These are phyloP conservation scores for Hylaeus anthracinus DNA, from an alignment of 1,140 invertebrate species.

Conservation along the genomic window DNA sequence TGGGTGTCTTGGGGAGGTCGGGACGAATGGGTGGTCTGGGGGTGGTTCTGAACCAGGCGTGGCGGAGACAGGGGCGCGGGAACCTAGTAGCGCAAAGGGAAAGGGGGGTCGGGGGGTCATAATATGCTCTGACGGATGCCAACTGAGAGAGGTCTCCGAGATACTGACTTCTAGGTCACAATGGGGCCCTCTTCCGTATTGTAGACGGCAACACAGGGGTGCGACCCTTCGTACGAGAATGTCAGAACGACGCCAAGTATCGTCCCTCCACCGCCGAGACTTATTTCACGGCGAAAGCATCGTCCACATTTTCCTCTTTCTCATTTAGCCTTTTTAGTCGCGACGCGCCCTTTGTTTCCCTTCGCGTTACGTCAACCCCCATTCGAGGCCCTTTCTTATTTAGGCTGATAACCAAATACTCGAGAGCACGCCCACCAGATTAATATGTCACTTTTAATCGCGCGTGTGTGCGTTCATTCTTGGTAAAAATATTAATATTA, in stretches of 20 bases:
- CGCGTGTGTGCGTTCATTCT: too few species aligned
- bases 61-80: conserved; percentile 37
- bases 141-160: conserved; percentile 66
- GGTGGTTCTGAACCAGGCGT: conserved; percentile 44
- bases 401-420: background rate
- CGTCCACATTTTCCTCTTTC: conserved; percentile 3
- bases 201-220: conserved; percentile 36
- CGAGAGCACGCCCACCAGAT: too few species aligned
- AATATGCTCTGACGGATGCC: conserved; percentile 72
- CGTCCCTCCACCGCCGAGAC: conserved; percentile 26
- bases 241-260: conserved; percentile 36
- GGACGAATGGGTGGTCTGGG: conserved; percentile 53
- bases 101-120: conserved; percentile 37
- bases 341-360: conserved; percentile 1
- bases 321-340: background rate
- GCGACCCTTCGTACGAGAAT: conserved; percentile 39
- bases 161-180: conserved; percentile 70
- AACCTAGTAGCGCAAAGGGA: conserved; percentile 53
- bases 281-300: conserved; percentile 46
- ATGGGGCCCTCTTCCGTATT: conserved; percentile 63
- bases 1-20: conserved; percentile 70
- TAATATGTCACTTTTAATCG: too few species aligned
- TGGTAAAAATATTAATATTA: too few species aligned
- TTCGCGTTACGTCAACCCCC: conserved; percentile 16
- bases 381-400: background rate